These are phyloP conservation scores for Cairina moschata DNA, from an alignment of 2,113 vertebrate species.

Conservation along the genomic window DNA sequence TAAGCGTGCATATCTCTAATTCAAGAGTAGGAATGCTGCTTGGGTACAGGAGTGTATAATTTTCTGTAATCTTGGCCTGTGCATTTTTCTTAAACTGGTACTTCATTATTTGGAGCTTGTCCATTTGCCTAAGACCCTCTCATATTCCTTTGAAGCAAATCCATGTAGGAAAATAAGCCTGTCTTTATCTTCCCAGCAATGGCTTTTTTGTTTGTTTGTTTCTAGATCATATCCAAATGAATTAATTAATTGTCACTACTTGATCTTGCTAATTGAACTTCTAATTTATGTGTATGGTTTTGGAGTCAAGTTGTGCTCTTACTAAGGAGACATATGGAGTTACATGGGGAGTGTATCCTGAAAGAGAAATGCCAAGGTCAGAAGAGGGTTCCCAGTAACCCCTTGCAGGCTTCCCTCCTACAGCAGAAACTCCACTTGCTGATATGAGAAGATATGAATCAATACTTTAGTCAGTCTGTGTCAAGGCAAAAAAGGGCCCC, in stretches of 20 bases:
- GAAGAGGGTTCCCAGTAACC: not conserved
- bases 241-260: constrained; percentile 39
- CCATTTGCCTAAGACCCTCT: not conserved
- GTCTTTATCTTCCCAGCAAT: constrained; percentile 1
- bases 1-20: not conserved
- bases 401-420: not conserved
- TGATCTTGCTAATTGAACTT: constrained; percentile 60
- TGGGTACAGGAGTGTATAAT: not conserved
- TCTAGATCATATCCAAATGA: constrained; percentile 32
- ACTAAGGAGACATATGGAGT: not conserved
- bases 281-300: constrained; percentile 41
- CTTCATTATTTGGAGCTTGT: constrained; percentile 24
- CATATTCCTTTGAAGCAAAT: not conserved
- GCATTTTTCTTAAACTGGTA: constrained; percentile 18
- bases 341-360: not conserved
- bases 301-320: not conserved
- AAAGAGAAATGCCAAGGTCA: not conserved
- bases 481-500: not conserved
- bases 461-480: not conserved
- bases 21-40: not conserved
- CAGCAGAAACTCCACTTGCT: not conserved
- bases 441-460: not conserved
- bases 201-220: not conserved
- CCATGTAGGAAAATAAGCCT: not conserved
- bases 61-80: constrained; percentile 28